Conservation (phyloP, 92 coral and sea anemone genomes). For the Actinostola sp. region DNA sequence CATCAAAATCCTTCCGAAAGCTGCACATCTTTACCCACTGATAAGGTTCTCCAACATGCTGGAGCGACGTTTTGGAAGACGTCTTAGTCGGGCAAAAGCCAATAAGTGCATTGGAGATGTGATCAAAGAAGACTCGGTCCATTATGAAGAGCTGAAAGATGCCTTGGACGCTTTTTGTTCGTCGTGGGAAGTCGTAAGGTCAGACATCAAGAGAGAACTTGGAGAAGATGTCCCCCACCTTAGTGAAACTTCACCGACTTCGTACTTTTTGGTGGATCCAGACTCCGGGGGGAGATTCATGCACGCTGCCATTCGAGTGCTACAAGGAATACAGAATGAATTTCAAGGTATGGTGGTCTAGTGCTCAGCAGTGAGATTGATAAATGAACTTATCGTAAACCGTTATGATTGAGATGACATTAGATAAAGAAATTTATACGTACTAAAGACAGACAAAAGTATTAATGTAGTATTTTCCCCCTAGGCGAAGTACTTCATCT, state of each 20-base stretch:
- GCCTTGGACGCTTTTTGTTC: conserved; percentile 30
- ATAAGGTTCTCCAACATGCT: conserved; percentile 62
- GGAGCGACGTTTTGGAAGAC: conserved; percentile 44
- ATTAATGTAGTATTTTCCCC: neutral
- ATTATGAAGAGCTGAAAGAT: conserved; percentile 9
- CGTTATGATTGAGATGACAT: no score
- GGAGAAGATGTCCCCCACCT: conserved; percentile 48
- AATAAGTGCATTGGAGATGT: conserved; percentile 58
- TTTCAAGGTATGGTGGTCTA: conserved; percentile 30
- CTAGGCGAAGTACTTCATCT: conserved; percentile 42
- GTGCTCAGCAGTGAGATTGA: neutral
- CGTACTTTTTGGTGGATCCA: conserved; percentile 45
- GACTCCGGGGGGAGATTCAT: conserved; percentile 39
- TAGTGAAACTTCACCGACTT: conserved; percentile 32
- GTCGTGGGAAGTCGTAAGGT: conserved; percentile 58
- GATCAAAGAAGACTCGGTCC: conserved; percentile 32
- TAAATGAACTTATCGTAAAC: neutral
- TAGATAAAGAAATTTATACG: no score
- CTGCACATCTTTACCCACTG: conserved; percentile 49
- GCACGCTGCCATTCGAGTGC: conserved; percentile 35
- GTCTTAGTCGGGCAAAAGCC: conserved; percentile 66
- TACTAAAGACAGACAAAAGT: no score
- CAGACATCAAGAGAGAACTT: conserved; percentile 28
- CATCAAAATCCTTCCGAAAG: conserved; percentile 31
- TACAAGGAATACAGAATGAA: conserved; percentile 60